Percentiles rank a stretch among this genome's conserved stretches.
These are phyloP conservation scores for Corythornis cristatus DNA, from an alignment of 2,113 vertebrate species.

Conservation along the genomic window DNA sequence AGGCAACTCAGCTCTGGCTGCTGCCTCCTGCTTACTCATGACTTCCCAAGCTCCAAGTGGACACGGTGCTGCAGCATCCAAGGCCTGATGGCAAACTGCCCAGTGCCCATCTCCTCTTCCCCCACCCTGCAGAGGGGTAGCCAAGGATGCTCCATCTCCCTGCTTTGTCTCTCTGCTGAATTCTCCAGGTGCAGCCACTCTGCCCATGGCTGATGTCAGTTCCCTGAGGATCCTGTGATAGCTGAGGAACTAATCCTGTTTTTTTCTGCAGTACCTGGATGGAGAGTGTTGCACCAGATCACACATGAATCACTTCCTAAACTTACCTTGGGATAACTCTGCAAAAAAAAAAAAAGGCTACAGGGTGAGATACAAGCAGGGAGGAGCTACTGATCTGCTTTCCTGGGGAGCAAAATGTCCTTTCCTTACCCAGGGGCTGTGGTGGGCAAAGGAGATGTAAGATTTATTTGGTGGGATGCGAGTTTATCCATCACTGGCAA, in stretches of 20 bases:
- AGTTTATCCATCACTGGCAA: not conserved
- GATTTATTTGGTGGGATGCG: not conserved
- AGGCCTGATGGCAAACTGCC: not conserved
- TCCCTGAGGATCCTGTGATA: not conserved
- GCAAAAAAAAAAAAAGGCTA: not conserved
- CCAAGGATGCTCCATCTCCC: not conserved
- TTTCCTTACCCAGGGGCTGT: not conserved
- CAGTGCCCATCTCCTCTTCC: not conserved
- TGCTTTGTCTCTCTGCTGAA: not conserved
- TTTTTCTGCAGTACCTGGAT: not conserved
- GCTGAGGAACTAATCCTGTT: not conserved
- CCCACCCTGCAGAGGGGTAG: rapidly evolving
- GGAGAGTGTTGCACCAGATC: not conserved
- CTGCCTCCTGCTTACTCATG: not conserved
- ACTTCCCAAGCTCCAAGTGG: not conserved
- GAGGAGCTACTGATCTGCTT: not conserved
- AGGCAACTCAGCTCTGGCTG: rapidly evolving
- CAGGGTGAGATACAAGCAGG: not conserved
- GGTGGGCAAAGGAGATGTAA: not conserved
- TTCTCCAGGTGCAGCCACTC: rapidly evolving
- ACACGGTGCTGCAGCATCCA: not conserved
- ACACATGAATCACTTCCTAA: not conserved
- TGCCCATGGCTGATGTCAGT: not conserved
- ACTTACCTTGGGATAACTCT: not conserved
- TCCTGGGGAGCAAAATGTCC: not conserved